Evolutionary conservation across 2,113 vertebrate genomes (phyloP), one percentile per base, ranked within the genome.

Genomic region (Cottus gobio): DNA sequence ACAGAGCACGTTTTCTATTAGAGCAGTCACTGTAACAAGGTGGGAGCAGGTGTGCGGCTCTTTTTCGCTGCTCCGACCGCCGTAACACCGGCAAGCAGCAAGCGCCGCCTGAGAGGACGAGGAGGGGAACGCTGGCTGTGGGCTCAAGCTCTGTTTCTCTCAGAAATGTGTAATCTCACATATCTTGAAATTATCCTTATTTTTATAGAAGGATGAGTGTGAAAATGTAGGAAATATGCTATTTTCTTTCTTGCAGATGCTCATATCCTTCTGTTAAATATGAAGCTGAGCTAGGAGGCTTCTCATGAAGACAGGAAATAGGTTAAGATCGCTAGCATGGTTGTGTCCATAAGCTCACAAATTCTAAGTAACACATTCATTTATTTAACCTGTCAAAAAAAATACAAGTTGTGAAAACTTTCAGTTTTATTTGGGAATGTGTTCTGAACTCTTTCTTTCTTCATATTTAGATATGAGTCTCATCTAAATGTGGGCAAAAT

Each of bases 1-100:
- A 67, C 87, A 73, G 80, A 79, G 68, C 85, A 86, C 79, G 63
- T 90, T 90, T 93, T 88, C 77, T 89, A 84, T 91, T 85, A 84
- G 82, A 72, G 85, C 69, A 58, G 79, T 67, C 54, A 44, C 70
- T 67, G 83, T 65, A 81, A 80, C 36, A 48, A 77, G 85, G 62
- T 26, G 71, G 75, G 68, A 84, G 85, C 77, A 79, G 78, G 85
- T 79, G 81, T 65, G 77, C 50, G 76, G 68, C 39, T 79, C 57
- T n/a, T 34, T 15, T 26, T 13, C 18, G 16, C 79, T 48, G 67
- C 71, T 64, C 31, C 18, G 7, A 28, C 50, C 11, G 22, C 34
- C 60, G 61, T 75, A 64, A 81, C 71, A 26, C 28, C 75, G 77
- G 75, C 74, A 22, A 22, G 60, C 56, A 70, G 79, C 52, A 58